Base-by-base conservation (phyloP, 2,797 vertebrate species). In the Furcifer pardalis region DNA sequence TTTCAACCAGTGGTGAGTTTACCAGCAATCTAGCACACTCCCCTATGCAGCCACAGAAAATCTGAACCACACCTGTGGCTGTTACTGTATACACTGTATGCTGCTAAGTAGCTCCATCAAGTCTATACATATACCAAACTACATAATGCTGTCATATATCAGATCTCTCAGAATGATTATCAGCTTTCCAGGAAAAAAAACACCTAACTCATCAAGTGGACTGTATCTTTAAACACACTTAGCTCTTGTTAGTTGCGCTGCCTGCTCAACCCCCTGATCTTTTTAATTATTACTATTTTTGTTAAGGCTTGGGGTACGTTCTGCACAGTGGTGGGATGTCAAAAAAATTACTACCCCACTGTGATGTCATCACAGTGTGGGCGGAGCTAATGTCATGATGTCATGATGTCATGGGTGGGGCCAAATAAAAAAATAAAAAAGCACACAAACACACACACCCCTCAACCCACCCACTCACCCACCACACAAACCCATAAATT, bases 121-220 rank as follows among this genome's bases (percentile, higher is more conserved):
- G 35, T 10, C 52, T 42, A 35, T 19, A 82, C 27, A 81, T 79
- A 49, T 15, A 25, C 21, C 86, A 46, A 82, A 75, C 71, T 75
- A 30, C 19, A 32, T 6, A 5, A 7, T 23, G 17, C 49, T 65
- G 17, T 44, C 66, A 86, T 44, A 9, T 87, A 83, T 79, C 4
- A 81, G 7, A 66, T 23, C 10, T 82, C 79, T 49, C 71, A 63
- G 32, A 40, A 49, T 74, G 76, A 40, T 79, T 84, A 66, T 52
- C 86, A 71, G 77, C 15, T 25, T n/a, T 59, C 60, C 60, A 87
- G 32, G 32, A 59, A 76, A 40, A 63, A 35, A 23, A 23, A 40
- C 5, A 65, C 7, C 37, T 32, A 75, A 56, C 10, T 86, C 82
- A 86, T 59, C 5, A 23, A 87, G 5, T 15, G n/a, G 81, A 91